Evolutionary conservation across 2,797 vertebrate species (phyloP), one percentile per base, ranked within the genome.

Genomic region (Vespertilio murinus): DNA sequence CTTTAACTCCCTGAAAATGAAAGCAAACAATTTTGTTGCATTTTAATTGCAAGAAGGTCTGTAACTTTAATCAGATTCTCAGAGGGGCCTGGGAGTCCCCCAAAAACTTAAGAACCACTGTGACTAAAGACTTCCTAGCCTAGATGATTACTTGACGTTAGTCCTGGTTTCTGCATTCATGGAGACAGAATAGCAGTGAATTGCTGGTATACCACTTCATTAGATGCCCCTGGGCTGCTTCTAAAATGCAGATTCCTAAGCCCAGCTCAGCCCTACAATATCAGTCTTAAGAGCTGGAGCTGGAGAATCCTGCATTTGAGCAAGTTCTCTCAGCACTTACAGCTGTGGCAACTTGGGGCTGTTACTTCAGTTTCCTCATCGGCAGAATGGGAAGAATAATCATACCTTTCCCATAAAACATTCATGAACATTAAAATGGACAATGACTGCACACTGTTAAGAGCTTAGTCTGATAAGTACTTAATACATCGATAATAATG

Each of bases 1-100:
- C 22, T 80, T 92, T 82, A 90, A 71, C 54, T 81, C 23, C 30
- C 69, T 73, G 38, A 88, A 90, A 80, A 94, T 14, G 2, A 92
- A 81, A 65, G 11, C 28, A 59, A 65, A 95, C 33, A n/a, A 16
- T 35, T 74, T 33, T 56, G 84, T 28, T 75, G 28, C 3, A 8
- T 61, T 91, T 87, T 75, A 10, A 54, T 92, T 56, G 30, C 3
- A 18, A 92, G 35, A 92, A 59, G 20, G 6, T 70, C 14, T 90
- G 5, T 61, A 61, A 35, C 8, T 35, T 65, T 85, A 23, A 70
- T 38, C 18, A 40, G n/a, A 59, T 73, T 94, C n/a, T 74, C 78
- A 56, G 18, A 71, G 11, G 8, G 65, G 40, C n/a, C 52, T 84
- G 8, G n/a, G 45, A n/a, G 35, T 61, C 6, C 4, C 11, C 20